Conservation (phyloP, 2,888 invertebrate species). For the Cephus rjabovi region DNA sequence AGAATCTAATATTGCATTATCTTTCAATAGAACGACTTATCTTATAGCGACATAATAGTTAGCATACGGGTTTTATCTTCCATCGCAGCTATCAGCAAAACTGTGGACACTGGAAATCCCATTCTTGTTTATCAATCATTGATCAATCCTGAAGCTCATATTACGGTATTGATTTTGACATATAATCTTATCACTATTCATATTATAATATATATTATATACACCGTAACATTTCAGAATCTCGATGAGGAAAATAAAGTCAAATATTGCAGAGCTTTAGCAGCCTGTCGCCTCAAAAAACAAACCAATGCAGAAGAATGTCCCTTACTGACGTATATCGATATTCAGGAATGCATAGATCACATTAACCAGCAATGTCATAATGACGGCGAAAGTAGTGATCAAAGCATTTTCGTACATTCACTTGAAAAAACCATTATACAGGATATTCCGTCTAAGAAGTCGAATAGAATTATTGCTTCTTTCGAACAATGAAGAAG, state of each 20-base stretch:
- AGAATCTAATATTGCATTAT: neutral
- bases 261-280: conserved; percentile 70
- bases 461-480: neutral
- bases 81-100: conserved; percentile 74
- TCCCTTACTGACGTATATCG: conserved; percentile 74
- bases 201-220: neutral
- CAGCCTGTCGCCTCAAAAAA: conserved; percentile 69
- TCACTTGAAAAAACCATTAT: neutral
- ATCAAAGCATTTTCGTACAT: conserved; percentile 5
- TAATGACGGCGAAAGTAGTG: conserved; percentile 70
- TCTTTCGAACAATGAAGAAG: too few species aligned
- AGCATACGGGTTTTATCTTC: conserved; percentile 72
- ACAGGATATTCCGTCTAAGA: neutral
- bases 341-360: conserved; percentile 76
- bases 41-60: conserved; percentile 73
- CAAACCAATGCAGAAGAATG: conserved; percentile 68
- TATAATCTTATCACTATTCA: neutral
- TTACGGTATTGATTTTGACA: conserved; percentile 42
- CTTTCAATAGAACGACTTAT: conserved; percentile 66
- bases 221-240: conserved; percentile 59
- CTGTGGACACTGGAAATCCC: conserved; percentile 73
- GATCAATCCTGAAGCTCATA: conserved; percentile 67
- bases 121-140: conserved; percentile 71
- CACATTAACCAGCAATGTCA: conserved; percentile 72
- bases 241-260: conserved; percentile 70